Conservation (phyloP, 2,797 vertebrate species). For the Neosilurus mollespiculum region DNA sequence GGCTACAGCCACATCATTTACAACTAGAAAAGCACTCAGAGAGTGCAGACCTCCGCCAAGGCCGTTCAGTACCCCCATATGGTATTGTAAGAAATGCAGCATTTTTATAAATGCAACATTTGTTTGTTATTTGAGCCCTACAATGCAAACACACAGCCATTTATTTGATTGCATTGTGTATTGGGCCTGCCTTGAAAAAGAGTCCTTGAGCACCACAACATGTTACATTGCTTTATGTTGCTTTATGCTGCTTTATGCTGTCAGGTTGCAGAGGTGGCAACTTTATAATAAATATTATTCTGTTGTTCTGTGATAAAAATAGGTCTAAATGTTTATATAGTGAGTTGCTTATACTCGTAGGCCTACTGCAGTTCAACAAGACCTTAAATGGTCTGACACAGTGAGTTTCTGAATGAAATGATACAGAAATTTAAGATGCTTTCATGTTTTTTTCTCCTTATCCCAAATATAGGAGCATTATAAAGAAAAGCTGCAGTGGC, state of each 20-base stretch:
- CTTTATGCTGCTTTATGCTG: neutral
- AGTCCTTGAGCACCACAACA: too few species aligned
- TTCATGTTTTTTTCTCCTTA: constrained; percentile 17
- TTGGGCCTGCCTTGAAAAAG: too few species aligned
- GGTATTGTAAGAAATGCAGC: too few species aligned
- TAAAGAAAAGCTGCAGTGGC: constrained; percentile 41
- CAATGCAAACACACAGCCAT: too few species aligned
- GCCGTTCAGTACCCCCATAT: too few species aligned
- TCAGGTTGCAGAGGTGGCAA: neutral
- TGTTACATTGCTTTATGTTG: too few species aligned
- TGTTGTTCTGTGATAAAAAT: neutral
- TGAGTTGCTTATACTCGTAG: neutral
- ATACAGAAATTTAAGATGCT: constrained; percentile 8
- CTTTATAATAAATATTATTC: neutral
- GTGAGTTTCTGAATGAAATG: constrained; percentile 26
- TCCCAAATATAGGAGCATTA: constrained; percentile 44
- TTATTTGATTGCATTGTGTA: too few species aligned
- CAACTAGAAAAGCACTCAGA: too few species aligned
- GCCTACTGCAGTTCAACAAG: constrained; percentile 16
- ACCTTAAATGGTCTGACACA: constrained; percentile 25
- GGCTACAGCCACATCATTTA: constrained; percentile 17
- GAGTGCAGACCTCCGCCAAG: too few species aligned
- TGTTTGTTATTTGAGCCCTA: too few species aligned
- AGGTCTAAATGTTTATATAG: too few species aligned
- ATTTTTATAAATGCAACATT: too few species aligned